Evolutionary conservation across 2,113 vertebrate species (phyloP).

Genomic region (Stigmatopora nigra): DNA sequence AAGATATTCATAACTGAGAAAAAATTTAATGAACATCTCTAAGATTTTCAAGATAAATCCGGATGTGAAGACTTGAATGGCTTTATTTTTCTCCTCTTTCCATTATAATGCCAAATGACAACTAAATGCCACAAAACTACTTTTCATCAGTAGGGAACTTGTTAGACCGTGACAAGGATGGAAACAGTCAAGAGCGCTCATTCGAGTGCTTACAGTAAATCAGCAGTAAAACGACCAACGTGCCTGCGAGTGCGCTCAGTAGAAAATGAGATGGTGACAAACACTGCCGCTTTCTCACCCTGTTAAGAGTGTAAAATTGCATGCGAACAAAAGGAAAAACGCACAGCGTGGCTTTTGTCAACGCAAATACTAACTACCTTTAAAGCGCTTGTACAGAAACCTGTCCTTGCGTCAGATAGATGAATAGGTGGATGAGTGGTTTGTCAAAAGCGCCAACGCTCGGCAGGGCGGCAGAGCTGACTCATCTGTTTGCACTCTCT

Average conservation of each 20-base stretch:
- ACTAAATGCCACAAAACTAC: not conserved
- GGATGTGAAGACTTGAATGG: not conserved
- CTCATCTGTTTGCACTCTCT: conserved; percentile 42
- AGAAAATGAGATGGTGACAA: conserved; percentile 16
- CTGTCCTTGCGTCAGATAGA: conserved; percentile 63
- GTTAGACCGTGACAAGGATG: not conserved
- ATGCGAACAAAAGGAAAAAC: conserved; percentile 23
- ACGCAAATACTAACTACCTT: conserved; percentile 42
- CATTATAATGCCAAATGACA: not conserved
- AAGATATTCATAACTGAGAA: not conserved
- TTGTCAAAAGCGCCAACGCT: conserved; percentile 53
- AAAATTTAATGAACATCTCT: not conserved
- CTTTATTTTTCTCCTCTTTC: not conserved
- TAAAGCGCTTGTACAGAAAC: conserved; percentile 32
- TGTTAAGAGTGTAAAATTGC: conserved; percentile 12
- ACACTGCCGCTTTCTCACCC: not conserved
- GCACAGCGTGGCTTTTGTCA: conserved; percentile 23
- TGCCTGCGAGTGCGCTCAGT: not conserved
- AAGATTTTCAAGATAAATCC: not conserved
- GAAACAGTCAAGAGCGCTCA: not conserved
- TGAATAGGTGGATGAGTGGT: conserved; percentile 63
- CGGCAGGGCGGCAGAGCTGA: conserved; percentile 32
- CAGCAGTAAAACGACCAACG: not conserved
- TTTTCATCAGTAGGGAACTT: not conserved
- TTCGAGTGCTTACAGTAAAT: not conserved